These are phyloP conservation scores for Tridacna crocea DNA, from an alignment of 2,888 invertebrate species.

Conservation along the genomic window DNA sequence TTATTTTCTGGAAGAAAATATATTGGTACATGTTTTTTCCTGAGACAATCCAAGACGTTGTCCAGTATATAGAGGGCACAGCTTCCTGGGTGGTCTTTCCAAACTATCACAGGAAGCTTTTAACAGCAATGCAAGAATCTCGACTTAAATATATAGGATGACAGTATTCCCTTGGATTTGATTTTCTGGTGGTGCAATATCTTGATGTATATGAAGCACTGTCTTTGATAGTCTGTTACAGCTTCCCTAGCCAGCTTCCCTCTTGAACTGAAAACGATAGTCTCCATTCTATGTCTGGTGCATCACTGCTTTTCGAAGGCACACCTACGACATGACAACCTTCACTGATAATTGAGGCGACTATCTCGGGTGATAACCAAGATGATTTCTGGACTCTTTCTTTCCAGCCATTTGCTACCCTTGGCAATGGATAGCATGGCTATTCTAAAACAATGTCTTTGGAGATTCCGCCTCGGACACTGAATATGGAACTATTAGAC, in stretches of 20 bases:
- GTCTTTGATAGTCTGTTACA: slow-evolving; percentile 46
- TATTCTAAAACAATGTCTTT: slow-evolving; percentile 35
- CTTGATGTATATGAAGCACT: slow-evolving; percentile 50
- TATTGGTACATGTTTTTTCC: slow-evolving; percentile 37
- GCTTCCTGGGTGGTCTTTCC: slow-evolving; percentile 39
- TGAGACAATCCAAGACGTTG: slow-evolving; percentile 35
- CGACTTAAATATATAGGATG: slow-evolving; percentile 47
- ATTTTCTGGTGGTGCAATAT: slow-evolving; percentile 42
- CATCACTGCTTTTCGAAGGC: slow-evolving; percentile 27
- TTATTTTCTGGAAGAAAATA: slow-evolving; percentile 58
- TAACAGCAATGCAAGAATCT: slow-evolving; percentile 46
- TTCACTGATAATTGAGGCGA: slow-evolving; percentile 20
- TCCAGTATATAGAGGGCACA: slow-evolving; percentile 59
- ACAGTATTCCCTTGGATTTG: slow-evolving; percentile 16
- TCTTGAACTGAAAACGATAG: slow-evolving; percentile 48
- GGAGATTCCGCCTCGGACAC: slow-evolving; percentile 13
- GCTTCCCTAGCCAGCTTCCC: slow-evolving; percentile 40
- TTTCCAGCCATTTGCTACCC: slow-evolving; percentile 30
- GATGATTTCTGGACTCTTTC: slow-evolving; percentile 18
- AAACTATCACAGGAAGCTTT: slow-evolving; percentile 36
- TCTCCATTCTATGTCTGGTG: slow-evolving; percentile 49
- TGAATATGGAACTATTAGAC: not conserved
- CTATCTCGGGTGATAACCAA: slow-evolving; percentile 28
- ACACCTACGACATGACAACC: slow-evolving; percentile 48
- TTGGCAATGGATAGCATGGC: slow-evolving; percentile 41